These are phyloP conservation scores for Drosophila triauraria DNA, from an alignment of 1,140 invertebrate genomes.

Conservation along the genomic window DNA sequence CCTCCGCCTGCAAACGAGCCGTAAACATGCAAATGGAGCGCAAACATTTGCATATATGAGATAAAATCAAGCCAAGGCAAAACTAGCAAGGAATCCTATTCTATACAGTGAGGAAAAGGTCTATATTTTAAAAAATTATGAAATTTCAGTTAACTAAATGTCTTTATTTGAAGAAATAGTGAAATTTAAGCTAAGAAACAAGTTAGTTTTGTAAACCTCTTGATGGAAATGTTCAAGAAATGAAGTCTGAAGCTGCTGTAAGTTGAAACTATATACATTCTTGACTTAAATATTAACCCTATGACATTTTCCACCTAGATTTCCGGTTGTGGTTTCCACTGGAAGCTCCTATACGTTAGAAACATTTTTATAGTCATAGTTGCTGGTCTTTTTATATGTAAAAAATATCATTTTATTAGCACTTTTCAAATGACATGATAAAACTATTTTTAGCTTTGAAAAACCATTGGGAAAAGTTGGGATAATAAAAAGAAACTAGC, in stretches of 20 bases:
- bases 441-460: constrained; percentile 1
- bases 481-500: background rate
- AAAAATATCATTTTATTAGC: background rate
- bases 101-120: background rate
- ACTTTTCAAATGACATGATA: background rate
- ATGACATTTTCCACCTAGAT: background rate
- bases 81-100: constrained; percentile 18
- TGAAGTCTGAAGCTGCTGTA: accelerated
- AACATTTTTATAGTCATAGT: background rate
- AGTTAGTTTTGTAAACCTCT: background rate
- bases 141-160: no score
- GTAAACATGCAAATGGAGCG: constrained; percentile 52
- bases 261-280: no score
- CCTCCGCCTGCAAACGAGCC: constrained; percentile 25
- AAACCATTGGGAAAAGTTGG: background rate
- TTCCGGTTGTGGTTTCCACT: background rate
- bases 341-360: background rate
- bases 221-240: background rate
- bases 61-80: constrained; percentile 29
- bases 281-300: no score
- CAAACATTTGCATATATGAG: constrained; percentile 45
- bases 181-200: no score
- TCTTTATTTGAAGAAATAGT: background rate
- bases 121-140: no score
- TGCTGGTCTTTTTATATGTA: background rate